phyloP scores from a whole-genome alignment of 2,888 invertebrate genomes.

The Chloromyia formosa region DNA sequence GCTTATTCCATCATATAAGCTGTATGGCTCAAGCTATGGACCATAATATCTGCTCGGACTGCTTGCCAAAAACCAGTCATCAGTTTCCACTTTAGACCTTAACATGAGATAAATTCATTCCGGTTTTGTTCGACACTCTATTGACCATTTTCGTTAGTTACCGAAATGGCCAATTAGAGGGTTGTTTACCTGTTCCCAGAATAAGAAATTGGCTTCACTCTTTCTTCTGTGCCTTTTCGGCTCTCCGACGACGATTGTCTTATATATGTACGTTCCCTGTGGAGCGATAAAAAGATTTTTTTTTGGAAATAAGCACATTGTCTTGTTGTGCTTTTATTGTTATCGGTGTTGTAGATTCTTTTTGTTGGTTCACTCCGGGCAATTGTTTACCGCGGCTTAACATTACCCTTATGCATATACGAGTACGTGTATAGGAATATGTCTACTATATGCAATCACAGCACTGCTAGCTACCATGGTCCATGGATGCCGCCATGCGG shows the following conservation, averaged over 20 bases:
- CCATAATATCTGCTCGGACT: not conserved
- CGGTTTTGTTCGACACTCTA: constrained; percentile 38
- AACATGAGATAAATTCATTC: constrained; percentile 31
- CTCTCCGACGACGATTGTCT: too few species aligned
- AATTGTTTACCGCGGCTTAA: too few species aligned
- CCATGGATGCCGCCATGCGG: constrained; percentile 2
- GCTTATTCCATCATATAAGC: constrained; percentile 6
- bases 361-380: too few species aligned
- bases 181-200: constrained; percentile 43
- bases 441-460: too few species aligned
- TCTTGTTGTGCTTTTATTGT: not conserved
- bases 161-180: constrained; percentile 39
- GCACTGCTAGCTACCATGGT: too few species aligned
- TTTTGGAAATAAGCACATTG: constrained; percentile 9
- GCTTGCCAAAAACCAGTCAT: constrained; percentile 31
- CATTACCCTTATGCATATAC: too few species aligned
- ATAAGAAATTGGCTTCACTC: constrained; percentile 28
- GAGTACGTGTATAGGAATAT: too few species aligned
- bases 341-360: not conserved
- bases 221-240: constrained; percentile 6
- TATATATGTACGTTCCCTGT: too few species aligned
- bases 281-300: too few species aligned
- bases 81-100: not conserved
- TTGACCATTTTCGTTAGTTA: constrained; percentile 36
- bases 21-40: too few species aligned